Base-by-base conservation (phyloP, 2,888 invertebrate species). In the Mesochorus sp. region DNA sequence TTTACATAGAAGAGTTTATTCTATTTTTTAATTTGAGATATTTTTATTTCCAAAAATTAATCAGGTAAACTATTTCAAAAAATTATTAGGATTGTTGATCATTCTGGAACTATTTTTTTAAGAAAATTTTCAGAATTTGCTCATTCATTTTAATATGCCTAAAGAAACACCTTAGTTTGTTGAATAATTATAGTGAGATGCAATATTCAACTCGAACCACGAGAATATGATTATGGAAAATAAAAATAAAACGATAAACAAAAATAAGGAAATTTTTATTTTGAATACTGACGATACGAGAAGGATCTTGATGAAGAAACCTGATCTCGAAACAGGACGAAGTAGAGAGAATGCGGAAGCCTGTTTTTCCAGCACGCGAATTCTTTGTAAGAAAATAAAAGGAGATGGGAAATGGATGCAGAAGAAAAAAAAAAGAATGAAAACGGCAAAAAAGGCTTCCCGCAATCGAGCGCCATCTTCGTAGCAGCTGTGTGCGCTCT, bases 401-500 rank as follows among this genome's bases (percentile, higher is more conserved):
- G 24, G 24, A 49, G 28, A 42, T 14, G 14, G 21, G 49, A 37
- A 55, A 21, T 31, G 49, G 34, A 37, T 14, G 57, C 26, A 47
- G 39, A 51, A 42, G 17, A 31, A 44, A 47, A 55, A 44, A 21
- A 3, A 64, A 24, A n/a, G n/a, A n/a, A 31, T 19, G 62, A 12
- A 28, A 51, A 8, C 3, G 19, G 8, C 26, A 24, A 28, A 70
- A 19, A 57, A 39, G 39, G 28, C 49, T 67, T 57, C 53, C 51
- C 55, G 19, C 62, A 39, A 47, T 76, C 34, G 44, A 39, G 3
- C 24, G 57, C 44, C 37, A 73, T 77, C 55, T 67, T 47, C 64
- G 19, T 37, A 47, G 67, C 24, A 37, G 61, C 12, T 10, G 59
- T n/a, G n/a, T n/a, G 14, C 28, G 51, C 19, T n/a, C 49, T 26